Conservation (phyloP, 1,140 invertebrate species). For the Vollenhovia emeryi region DNA sequence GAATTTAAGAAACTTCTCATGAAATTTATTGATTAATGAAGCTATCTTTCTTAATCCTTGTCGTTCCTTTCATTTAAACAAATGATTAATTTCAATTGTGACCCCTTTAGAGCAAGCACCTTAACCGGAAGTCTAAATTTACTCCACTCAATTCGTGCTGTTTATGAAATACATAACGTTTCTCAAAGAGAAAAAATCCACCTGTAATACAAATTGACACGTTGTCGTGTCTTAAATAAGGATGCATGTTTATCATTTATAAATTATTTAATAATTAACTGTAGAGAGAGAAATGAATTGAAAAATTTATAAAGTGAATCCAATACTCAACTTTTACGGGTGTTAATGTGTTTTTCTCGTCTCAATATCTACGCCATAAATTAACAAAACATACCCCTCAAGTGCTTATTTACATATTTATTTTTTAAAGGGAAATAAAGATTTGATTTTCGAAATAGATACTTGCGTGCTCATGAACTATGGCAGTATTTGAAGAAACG, state of each 20-base stretch:
- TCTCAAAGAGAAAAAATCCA: not conserved
- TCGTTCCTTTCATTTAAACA: not conserved
- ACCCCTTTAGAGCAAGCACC: slow-evolving; percentile 56
- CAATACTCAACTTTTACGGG: not conserved
- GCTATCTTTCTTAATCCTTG: not conserved
- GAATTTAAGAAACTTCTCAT: not conserved
- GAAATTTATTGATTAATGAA: not conserved
- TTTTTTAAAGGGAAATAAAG: not conserved
- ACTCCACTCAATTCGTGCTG: slow-evolving; percentile 41
- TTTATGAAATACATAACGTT: slow-evolving; percentile 13
- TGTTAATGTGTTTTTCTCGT: not conserved
- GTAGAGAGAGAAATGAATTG: slow-evolving; percentile 7
- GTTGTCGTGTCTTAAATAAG: not conserved
- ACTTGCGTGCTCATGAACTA: not conserved
- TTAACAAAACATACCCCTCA: not conserved
- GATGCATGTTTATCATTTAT: not conserved
- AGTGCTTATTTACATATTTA: slow-evolving; percentile 10
- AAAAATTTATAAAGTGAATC: not conserved
- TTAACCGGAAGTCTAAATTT: slow-evolving; percentile 56
- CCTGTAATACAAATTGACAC: not conserved
- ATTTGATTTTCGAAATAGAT: slow-evolving; percentile 3
- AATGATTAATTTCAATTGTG: slow-evolving; percentile 12
- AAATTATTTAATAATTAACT: slow-evolving; percentile 17
- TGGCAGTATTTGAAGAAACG: not conserved
- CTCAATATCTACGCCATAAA: slow-evolving; percentile 11